Conservation (phyloP, 2,888 invertebrate genomes). For the Anticlea derivata region DNA sequence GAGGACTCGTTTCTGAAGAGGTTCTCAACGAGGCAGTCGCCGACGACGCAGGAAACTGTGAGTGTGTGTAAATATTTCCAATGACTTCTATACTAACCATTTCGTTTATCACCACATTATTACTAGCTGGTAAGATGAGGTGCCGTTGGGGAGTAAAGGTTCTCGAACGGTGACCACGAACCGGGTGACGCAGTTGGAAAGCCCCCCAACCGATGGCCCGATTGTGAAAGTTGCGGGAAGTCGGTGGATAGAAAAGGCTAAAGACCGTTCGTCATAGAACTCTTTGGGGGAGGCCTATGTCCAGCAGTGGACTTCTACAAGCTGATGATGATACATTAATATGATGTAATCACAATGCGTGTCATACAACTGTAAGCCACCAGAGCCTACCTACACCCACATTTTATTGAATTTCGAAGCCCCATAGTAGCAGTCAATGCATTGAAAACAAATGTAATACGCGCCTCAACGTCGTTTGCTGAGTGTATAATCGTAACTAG, state of each 20-base stretch:
- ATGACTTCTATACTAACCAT: background rate
- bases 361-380: background rate
- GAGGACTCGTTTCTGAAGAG: conserved; percentile 97
- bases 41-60: conserved; percentile 92
- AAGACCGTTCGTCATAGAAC: no score
- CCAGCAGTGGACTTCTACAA: no score
- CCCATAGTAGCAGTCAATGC: conserved; percentile 20
- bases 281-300: no score
- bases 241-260: no score
- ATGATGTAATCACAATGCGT: background rate
- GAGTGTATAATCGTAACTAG: no score
- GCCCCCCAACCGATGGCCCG: no score
- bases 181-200: no score
- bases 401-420: conserved; percentile 26
- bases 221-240: no score
- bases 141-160: no score
- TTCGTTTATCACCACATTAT: background rate
- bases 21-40: conserved; percentile 96
- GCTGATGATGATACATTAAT: no score
- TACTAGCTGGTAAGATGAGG: no score
- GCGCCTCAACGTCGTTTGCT: background rate
- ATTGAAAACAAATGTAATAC: conserved; percentile 25
- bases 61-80: conserved; percentile 45
- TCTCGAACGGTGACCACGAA: no score
- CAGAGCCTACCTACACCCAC: background rate